Percentiles rank a stretch among this genome's conserved stretches.
phyloP scores from a whole-genome alignment of 2,888 invertebrate genomes.

The Heterodera filipjevi region DNA sequence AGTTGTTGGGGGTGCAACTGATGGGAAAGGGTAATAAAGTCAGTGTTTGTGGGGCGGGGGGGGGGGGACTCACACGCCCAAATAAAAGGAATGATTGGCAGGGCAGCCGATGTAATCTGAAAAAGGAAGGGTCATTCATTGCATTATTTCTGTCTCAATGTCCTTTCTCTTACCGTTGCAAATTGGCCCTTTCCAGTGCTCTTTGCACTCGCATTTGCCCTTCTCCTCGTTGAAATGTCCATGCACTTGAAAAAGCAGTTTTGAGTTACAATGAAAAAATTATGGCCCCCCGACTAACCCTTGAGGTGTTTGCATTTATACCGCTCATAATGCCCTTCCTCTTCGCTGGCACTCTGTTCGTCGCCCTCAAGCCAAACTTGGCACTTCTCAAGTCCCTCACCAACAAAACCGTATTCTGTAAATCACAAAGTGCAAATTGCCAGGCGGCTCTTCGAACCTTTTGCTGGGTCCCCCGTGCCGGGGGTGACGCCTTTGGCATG shows the following conservation, averaged over 20 bases:
- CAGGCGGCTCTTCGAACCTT: background rate
- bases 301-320: conserved; percentile 58
- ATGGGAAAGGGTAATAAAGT: conserved; percentile 29
- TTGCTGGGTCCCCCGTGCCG: conserved; percentile 18
- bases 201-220: conserved; percentile 53
- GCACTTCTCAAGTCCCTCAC: conserved; percentile 57
- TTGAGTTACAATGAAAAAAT: background rate
- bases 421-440: background rate
- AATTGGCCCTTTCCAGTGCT: conserved; percentile 55
- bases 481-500: conserved; percentile 22
- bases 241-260: conserved; percentile 45
- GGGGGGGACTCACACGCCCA: conserved; percentile 48
- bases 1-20: conserved; percentile 58
- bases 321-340: conserved; percentile 51
- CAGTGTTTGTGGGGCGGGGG: background rate
- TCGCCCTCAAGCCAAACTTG: conserved; percentile 44
- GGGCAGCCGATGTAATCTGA: conserved; percentile 51
- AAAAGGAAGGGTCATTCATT: background rate
- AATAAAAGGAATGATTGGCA: conserved; percentile 45
- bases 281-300: conserved; percentile 37
- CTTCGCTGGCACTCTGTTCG: conserved; percentile 41
- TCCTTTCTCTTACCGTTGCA: conserved; percentile 49
- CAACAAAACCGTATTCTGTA: conserved; percentile 53
- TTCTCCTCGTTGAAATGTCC: conserved; percentile 40
- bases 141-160: background rate